Evolutionary conservation across 2,888 invertebrate species (phyloP).

Genomic region (Pseudanteris insignis): DNA sequence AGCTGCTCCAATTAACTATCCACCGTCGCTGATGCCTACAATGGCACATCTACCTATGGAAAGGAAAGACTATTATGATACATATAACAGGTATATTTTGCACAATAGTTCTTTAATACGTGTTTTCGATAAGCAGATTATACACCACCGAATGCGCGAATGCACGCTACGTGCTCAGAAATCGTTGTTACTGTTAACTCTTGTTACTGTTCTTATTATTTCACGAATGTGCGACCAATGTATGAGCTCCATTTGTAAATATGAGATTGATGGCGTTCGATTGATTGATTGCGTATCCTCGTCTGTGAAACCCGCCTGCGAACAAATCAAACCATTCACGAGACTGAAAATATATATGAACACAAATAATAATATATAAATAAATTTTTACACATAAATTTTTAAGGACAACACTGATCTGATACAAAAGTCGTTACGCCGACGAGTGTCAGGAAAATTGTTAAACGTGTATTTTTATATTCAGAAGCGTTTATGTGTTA

Average conservation of each 20-base stretch:
- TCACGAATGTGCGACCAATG: conserved; percentile 23
- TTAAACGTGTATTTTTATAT: conserved; percentile 11
- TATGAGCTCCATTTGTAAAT: conserved; percentile 27
- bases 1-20: conserved; percentile 56
- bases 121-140: conserved; percentile 54
- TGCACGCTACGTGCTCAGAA: conserved; percentile 16
- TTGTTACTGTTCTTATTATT: conserved; percentile 23
- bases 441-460: conserved; percentile 18
- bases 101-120: conserved; percentile 65
- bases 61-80: conserved; percentile 68
- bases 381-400: no score
- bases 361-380: no score
- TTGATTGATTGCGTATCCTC: conserved; percentile 13
- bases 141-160: conserved; percentile 36
- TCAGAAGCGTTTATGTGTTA: no score
- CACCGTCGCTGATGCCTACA: conserved; percentile 60
- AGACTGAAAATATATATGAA: no score
- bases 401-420: conserved; percentile 3
- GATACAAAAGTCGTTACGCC: conserved; percentile 12
- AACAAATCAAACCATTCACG: background rate
- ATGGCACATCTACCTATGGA: conserved; percentile 62
- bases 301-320: conserved; percentile 17
- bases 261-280: conserved; percentile 5
- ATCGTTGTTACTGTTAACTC: background rate
- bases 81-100: conserved; percentile 67